Percentiles rank a stretch among this genome's conserved stretches.
These are phyloP conservation scores for Botia kubotai DNA, from an alignment of 2,797 vertebrate species.

Conservation along the genomic window DNA sequence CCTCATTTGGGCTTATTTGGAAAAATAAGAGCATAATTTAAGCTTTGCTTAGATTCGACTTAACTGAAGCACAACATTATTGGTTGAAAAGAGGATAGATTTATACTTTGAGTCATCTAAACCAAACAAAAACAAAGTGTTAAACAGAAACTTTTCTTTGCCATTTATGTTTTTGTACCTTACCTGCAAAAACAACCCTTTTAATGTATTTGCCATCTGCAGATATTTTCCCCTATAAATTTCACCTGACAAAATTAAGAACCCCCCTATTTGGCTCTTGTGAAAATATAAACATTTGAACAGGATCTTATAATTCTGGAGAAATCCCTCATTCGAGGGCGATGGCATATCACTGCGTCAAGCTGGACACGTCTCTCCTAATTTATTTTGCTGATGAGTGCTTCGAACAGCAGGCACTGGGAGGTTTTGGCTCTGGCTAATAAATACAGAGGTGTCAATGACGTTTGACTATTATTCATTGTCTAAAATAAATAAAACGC, in stretches of 20 bases:
- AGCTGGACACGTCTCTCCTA: slow-evolving; percentile 66
- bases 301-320: slow-evolving; percentile 51
- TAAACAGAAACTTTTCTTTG: background rate
- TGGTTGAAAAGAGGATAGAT: background rate
- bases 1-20: background rate
- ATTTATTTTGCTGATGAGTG: slow-evolving; percentile 70
- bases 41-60: slow-evolving; percentile 1
- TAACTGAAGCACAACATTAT: background rate
- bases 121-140: too few relatives aligned
- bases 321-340: slow-evolving; percentile 59
- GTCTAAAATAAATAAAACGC: slow-evolving; percentile 66
- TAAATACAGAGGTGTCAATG: slow-evolving; percentile 74
- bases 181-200: background rate
- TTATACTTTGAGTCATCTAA: background rate
- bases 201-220: too few relatives aligned
- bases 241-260: slow-evolving; percentile 19
- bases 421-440: slow-evolving; percentile 66
- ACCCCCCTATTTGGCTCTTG: slow-evolving; percentile 13
- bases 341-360: slow-evolving; percentile 62
- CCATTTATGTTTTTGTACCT: background rate
- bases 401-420: slow-evolving; percentile 62
- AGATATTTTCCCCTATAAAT: background rate
- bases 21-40: background rate
- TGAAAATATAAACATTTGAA: slow-evolving; percentile 40
- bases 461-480: slow-evolving; percentile 66